Evolutionary conservation across 2,113 vertebrate species (phyloP), one percentile per base, ranked within the genome.

Genomic region (Rostratula benghalensis): DNA sequence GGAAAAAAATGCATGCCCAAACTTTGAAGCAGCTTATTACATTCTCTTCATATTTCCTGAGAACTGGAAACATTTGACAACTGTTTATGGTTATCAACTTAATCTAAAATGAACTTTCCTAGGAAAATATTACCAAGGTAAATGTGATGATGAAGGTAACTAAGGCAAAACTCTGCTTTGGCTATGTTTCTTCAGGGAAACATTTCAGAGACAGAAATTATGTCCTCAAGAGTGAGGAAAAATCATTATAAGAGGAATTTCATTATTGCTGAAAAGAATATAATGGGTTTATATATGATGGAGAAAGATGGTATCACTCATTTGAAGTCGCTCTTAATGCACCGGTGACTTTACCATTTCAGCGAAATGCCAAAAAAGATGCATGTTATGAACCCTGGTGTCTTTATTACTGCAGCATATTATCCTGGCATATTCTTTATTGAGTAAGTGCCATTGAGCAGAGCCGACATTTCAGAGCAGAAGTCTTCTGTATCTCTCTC

Each of bases 311-410:
- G 35, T 60, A 50, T 95, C 90, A 56, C 91, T 97, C 61, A 18
- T 86, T 94, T 65, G 79, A 93, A 93, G 87, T 61, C 69, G 92
- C 78, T 91, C 57, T 87, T 91, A 89, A 95, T 96, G 94, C 89
- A 90, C 87, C 5, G 11, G 41, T 96, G 93, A 94, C 88, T 97
- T 96, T 7, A 91, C 84, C 83, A 67, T 39, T 25, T 96, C 92
- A 95, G 84, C 50, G 33, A 83, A 95, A 86, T 96, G 96, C 87
- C 86, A 95, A 37, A 89, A 97, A 75, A 93, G 87, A 95, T 88
- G 64, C 90, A 37, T 86, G 89, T 83, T 94, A 75, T 18, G 12
- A 90, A 50, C 45, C 60, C 83, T 87, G 75, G 79, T 91, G 65
- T 94, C 94, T 95, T 90, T 90, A 93, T 95, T 94, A 88, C 82